Evolutionary conservation across 2,113 vertebrate genomes (phyloP).

Genomic region (Hystrix cristata): DNA sequence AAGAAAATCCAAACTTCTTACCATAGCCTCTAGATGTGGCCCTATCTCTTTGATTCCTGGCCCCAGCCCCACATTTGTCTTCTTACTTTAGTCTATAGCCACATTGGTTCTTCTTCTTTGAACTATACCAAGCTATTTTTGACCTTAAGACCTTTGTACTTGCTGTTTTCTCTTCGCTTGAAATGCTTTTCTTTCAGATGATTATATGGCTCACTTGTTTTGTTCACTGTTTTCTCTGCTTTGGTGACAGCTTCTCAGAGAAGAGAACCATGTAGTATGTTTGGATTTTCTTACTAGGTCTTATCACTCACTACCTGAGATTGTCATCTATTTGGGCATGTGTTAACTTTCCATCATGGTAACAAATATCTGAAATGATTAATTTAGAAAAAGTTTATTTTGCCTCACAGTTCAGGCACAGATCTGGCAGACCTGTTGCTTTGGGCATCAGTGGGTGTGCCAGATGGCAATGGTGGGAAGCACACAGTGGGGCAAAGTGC

Average conservation of each 20-base stretch:
- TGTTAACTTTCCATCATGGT: background rate
- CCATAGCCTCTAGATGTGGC: background rate
- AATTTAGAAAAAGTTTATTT: background rate
- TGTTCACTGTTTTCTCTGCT: background rate
- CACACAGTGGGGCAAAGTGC: background rate
- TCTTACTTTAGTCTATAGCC: background rate
- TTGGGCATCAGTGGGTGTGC: background rate
- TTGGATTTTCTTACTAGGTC: background rate
- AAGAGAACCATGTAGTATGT: background rate
- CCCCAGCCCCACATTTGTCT: rapidly evolving
- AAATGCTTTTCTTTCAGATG: slow-evolving; percentile 2
- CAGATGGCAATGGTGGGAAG: background rate
- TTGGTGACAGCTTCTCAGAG: background rate
- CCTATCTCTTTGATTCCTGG: background rate
- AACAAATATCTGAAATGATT: background rate
- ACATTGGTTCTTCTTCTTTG: background rate
- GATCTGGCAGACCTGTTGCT: background rate
- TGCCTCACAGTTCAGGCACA: background rate
- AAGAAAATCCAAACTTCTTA: background rate
- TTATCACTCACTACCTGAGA: no score
- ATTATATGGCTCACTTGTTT: background rate
- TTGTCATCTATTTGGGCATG: background rate
- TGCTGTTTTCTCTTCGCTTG: background rate
- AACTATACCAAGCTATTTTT: background rate
- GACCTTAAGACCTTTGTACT: slow-evolving; percentile 43